These are phyloP conservation scores for Stenodema calcarata DNA, from an alignment of 2,888 invertebrate species.

Conservation along the genomic window DNA sequence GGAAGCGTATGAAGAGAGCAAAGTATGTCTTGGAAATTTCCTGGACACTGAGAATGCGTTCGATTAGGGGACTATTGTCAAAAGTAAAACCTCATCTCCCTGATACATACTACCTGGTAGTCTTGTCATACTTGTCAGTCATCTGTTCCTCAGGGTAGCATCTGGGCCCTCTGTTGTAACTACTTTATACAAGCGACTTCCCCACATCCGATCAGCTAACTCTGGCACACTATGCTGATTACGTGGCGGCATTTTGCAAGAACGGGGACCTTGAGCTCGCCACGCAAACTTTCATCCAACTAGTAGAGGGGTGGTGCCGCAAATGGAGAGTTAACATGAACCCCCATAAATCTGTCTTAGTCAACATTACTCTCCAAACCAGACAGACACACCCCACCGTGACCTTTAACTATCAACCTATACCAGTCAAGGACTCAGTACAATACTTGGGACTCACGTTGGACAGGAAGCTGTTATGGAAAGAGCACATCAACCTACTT, in stretches of 20 bases:
- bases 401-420: background rate
- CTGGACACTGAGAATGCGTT: background rate
- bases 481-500: background rate
- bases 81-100: background rate
- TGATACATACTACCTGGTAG: background rate
- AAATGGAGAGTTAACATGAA: background rate
- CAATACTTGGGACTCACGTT: background rate
- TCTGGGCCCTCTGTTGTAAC: background rate
- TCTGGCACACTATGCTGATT: background rate
- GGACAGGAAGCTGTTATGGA: background rate
- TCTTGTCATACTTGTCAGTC: background rate
- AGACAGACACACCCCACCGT: background rate
- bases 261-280: background rate
- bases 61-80: background rate
- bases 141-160: conserved; percentile 13
- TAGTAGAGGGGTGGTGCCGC: too few relatives aligned
- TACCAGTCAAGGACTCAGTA: background rate
- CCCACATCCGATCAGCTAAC: background rate
- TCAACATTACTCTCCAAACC: background rate
- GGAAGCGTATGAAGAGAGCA: background rate
- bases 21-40: background rate
- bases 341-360: background rate
- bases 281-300: background rate
- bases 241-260: background rate
- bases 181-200: background rate